Base-by-base conservation (phyloP, 1,140 invertebrate species). In the Caenorhabditis elegans region DNA sequence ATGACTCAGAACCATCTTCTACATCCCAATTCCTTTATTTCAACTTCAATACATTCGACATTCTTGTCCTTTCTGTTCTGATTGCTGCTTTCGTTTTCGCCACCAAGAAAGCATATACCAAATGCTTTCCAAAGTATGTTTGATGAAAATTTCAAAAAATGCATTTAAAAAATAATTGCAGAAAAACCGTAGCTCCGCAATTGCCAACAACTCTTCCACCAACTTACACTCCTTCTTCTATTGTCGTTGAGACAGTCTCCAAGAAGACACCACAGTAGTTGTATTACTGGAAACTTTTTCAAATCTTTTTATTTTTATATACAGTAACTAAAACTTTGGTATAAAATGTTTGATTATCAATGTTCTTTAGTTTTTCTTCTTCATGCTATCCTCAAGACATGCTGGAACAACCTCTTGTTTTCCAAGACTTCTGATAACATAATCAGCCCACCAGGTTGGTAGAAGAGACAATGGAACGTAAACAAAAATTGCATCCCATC, bases 401-500 rank as follows among this genome's bases (percentile, higher is more conserved):
- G 60, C 60, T 31, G 60, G 60, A 70, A 70, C 2, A 22, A 70
- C 60, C 43, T 70, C 34, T 39, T 70, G 60, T 24, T 70, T 70
- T 70, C 60, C 60, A 0, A 70, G 60, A 22, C 43, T 70, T 39
- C 34, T 43, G 31, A 70, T 22, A 10, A 70, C 3, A 19, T 39
- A 70, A 70, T 70, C 60, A 39, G 60, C 22, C 60, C 60, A 78
- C 77, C 77, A 76, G 13, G 82, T 83, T 11, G 82, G 82, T 17
- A 87, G 31, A 43, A 78, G 84, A 34, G 76, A 82, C 2, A 90
- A 53, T 17, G 87, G 85, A 46, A 88, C 80, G 60, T 88, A 88
- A 5, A 90, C 10, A 19, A 87, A 77, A 0, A 84, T 86, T 10
- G 85, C 88, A 83, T 89, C 88, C 79, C 75, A 84, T 17, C 90